phyloP scores from a whole-genome alignment of 2,113 vertebrate genomes.

The Anhinga rufa region DNA sequence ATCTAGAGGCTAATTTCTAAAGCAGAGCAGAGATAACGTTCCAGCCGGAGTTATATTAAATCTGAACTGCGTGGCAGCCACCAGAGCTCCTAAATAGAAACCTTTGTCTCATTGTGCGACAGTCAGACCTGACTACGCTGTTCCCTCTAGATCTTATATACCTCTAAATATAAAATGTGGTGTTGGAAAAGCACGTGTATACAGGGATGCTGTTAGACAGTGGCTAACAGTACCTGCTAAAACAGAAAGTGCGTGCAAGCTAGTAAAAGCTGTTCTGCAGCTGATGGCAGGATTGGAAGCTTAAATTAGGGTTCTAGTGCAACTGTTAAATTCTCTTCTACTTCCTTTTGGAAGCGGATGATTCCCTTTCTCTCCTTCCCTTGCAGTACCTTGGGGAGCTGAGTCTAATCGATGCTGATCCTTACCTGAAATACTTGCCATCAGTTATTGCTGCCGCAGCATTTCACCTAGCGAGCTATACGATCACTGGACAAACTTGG shows the following conservation, averaged over 20 bases:
- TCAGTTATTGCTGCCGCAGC: slow-evolving; percentile 90
- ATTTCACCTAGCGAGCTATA: slow-evolving; percentile 83
- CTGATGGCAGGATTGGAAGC: not conserved
- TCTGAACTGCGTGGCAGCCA: not conserved
- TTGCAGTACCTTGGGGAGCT: slow-evolving; percentile 91
- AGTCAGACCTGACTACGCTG: rapidly evolving
- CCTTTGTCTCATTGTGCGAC: not conserved
- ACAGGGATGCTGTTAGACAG: not conserved
- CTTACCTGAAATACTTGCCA: slow-evolving; percentile 91
- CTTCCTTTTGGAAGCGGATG: not conserved
- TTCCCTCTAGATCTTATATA: not conserved
- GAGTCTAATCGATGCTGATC: slow-evolving; percentile 91
- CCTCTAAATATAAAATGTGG: not conserved
- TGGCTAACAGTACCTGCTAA: not conserved
- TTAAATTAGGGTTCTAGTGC: not conserved
- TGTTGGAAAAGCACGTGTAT: not conserved
- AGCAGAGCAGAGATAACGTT: not conserved
- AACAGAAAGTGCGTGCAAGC: not conserved
- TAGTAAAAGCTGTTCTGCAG: not conserved
- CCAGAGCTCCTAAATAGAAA: not conserved
- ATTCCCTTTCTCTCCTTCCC: not conserved
- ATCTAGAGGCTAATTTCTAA: not conserved
- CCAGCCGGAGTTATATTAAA: not conserved
- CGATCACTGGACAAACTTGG: slow-evolving; percentile 84
- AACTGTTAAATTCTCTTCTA: not conserved